These are phyloP conservation scores for Hydrophis major DNA, from an alignment of 2,797 vertebrate species.

Conservation along the genomic window DNA sequence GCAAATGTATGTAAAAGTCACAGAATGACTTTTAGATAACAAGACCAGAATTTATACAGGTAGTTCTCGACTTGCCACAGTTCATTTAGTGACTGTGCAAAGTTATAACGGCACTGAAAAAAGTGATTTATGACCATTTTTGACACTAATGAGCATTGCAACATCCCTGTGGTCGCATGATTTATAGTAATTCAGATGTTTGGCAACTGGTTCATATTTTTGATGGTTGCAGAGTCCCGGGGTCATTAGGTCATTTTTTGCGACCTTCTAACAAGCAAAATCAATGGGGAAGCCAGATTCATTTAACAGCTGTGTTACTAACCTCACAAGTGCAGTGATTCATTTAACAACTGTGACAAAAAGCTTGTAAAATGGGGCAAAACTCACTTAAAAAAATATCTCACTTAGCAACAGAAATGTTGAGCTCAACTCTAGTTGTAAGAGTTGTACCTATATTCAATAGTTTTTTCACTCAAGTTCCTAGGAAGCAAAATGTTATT, in stretches of 20 bases:
- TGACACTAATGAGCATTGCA: background rate
- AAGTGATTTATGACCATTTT: background rate
- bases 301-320: background rate
- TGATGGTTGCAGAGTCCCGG: background rate
- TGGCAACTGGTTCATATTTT: background rate
- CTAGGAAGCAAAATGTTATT: slow-evolving; percentile 17
- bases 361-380: background rate
- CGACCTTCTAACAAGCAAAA: background rate
- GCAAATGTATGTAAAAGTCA: background rate
- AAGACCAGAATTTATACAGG: background rate
- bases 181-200: background rate
- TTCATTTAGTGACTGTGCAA: background rate
- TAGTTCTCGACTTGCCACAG: background rate
- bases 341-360: background rate
- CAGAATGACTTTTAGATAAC: background rate
- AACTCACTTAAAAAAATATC: background rate
- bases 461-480: background rate
- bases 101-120: background rate
- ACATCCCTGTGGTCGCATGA: background rate
- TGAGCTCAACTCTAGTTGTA: background rate
- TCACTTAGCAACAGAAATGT: background rate
- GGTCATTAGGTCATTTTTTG: background rate
- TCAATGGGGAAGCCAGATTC: background rate
- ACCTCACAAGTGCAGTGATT: background rate
- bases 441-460: background rate